A percentile compares a stretch with the other conserved stretches of the same genome.
Conservation (phyloP, 2,797 vertebrate genomes). For the Chromis chromis region DNA sequence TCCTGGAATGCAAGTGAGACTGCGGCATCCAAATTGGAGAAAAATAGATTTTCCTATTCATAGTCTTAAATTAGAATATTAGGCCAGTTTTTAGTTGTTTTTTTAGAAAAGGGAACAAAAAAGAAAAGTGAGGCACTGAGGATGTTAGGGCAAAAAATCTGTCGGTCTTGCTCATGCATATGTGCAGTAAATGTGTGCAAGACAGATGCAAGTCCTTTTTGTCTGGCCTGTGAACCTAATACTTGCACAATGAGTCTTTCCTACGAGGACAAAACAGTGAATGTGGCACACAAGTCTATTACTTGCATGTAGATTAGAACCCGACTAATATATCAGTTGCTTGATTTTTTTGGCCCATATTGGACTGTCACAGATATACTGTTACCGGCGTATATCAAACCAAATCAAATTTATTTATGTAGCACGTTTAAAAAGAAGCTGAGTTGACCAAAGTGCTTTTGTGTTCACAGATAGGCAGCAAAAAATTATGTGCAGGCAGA, state of each 20-base stretch:
- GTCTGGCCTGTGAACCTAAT: slow-evolving; percentile 32
- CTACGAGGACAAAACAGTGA: slow-evolving; percentile 30
- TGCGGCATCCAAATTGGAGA: slow-evolving; percentile 23
- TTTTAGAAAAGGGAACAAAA: neutral
- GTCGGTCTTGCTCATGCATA: neutral
- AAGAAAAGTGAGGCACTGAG: neutral
- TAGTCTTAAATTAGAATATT: neutral
- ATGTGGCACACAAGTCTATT: slow-evolving; percentile 19
- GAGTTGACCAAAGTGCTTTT: no score
- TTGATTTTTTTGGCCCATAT: no score
- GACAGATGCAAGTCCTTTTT: slow-evolving; percentile 11
- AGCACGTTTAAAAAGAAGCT: no score
- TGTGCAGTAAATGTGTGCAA: neutral
- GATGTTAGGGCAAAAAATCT: neutral
- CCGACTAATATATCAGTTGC: no score
- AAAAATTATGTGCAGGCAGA: no score
- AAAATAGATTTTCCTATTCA: slow-evolving; percentile 27
- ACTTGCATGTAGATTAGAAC: neutral
- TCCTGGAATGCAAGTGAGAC: slow-evolving; percentile 65
- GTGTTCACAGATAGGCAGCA: no score
- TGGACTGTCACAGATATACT: no score
- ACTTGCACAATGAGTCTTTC: slow-evolving; percentile 19
- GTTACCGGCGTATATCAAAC: no score
- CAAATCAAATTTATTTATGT: no score
- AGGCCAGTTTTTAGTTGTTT: neutral